Base-by-base conservation (phyloP, 2,888 invertebrate species). In the Drosophila affinis region DNA sequence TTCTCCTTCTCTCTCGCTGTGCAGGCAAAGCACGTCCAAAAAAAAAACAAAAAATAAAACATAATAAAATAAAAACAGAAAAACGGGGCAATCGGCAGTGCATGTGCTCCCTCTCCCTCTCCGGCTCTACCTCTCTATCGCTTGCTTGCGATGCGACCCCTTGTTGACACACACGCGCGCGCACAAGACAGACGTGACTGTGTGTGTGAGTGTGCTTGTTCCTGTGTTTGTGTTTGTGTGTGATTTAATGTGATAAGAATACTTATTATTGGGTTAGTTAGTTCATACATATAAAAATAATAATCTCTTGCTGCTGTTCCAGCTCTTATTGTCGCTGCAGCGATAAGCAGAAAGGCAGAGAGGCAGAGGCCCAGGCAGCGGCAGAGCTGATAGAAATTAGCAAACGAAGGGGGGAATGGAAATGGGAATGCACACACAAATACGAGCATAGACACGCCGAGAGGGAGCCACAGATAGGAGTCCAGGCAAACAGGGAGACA, bases 201-300 rank as follows among this genome's bases (percentile, higher is more conserved):
- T 47, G 21, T 39, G 57, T 53, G 14, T 62, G 29, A 9, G 48
- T 54, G 49, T 51, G 58, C 24, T 21, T 61, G 14, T 39, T 14
- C 32, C n/a, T 55, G 46, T 62, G 49, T 74, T n/a, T 46, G 46
- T 62, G 57, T 68, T n/a, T 55, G 46, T 62, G 57, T 68, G 75
- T 75, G 86, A 83, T 87, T 83, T 86, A 88, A 88, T 88, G 82
- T 76, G 83, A 83, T 83, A 83, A 83, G 83, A 83, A 83, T 78
- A 72, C 85, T 82, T 87, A 87, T 87, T 87, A 82, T 88, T 88
- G 83, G 88, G 83, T 83, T 83, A 83, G 88, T 83, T 83, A 83
- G 83, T 83, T 83, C 87, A 88, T 76, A 86, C 87, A 88, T 76
- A 86, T 72, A 82, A 14, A 39, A 39, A 85, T 72, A 79, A 77